Base-by-base conservation (phyloP, 2,888 invertebrate genomes). In the Ophion slaviceki region DNA sequence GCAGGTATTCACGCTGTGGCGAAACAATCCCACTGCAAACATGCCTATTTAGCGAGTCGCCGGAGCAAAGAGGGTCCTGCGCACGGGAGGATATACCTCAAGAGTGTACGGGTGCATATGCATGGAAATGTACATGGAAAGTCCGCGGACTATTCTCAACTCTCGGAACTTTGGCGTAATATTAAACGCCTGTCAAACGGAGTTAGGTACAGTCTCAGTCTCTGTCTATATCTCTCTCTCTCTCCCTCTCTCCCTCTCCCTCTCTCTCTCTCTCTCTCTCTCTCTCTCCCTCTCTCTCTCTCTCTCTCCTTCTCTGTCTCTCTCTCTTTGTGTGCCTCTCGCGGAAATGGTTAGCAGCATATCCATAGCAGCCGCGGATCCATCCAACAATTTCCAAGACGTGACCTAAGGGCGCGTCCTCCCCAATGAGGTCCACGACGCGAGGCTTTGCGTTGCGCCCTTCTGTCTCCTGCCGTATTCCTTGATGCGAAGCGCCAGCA, bases 151-250 rank as follows among this genome's bases (percentile, higher is more conserved):
- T n/a, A 80, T 76, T 28, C 86, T 80, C 77, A 80, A 80, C 82
- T 83, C 87, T 88, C 84, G 89, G 90, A 92, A 92, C 89, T 92
- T 91, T 88, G 88, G 86, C 88, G 90, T 90, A 90, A 91, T 92
- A 90, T 91, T 91, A 91, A 92, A 92, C 91, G 91, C 88, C 91
- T 92, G 92, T 92, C 93, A 92, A 92, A 91, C 90, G 89, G 87
- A 86, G 90, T 88, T 88, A 88, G 84, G 80, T 87, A 86, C 85
- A 20, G 17, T 71, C 82, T 82, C 71, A 32, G 20, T 20, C 45
- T 36, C 24, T 40, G 11, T 20, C 61, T 45, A 53, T 64, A 4
- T 62, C 53, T 28, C 57, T 57, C 17, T 53, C 53, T 32, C 32
- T 40, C 24, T 32, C 32, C 8, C 67, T 40, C 67, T 67, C 20